A percentile compares a stretch with the other conserved stretches of the same genome.
These are phyloP conservation scores for Esox masquinongy DNA, from an alignment of 2,797 vertebrate genomes.

Conservation along the genomic window DNA sequence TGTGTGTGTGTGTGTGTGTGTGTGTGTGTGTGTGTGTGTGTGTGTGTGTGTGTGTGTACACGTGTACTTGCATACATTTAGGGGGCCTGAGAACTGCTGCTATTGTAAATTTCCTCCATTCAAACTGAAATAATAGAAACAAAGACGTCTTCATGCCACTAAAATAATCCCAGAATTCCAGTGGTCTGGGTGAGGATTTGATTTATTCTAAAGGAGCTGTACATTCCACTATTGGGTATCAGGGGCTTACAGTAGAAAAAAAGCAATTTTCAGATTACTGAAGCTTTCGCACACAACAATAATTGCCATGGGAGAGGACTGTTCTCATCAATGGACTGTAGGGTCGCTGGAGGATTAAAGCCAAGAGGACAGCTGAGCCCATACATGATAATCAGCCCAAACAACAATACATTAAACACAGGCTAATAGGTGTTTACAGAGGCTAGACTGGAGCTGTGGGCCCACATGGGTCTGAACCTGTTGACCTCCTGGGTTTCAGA, in stretches of 20 bases:
- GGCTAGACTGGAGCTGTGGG: neutral
- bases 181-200: constrained; percentile 36
- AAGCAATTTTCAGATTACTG: constrained; percentile 39
- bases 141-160: neutral
- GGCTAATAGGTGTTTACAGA: neutral
- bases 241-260: constrained; percentile 27
- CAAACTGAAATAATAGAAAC: neutral
- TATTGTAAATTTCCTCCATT: neutral
- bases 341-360: constrained; percentile 19
- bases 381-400: constrained; percentile 10
- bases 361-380: constrained; percentile 16
- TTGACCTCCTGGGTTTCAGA: neutral
- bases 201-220: constrained; percentile 16
- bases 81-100: neutral
- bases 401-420: neutral
- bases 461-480: neutral
- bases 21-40: neutral
- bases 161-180: constrained; percentile 8
- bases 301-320: constrained; percentile 22
- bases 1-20: neutral
- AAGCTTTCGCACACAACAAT: constrained; percentile 7
- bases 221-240: constrained; percentile 24
- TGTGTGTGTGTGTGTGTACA: neutral
- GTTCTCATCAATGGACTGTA: constrained; percentile 18
- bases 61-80: neutral